These are phyloP conservation scores for Stomatorhinus walkeri DNA, from an alignment of 2,797 vertebrate species.

Conservation along the genomic window DNA sequence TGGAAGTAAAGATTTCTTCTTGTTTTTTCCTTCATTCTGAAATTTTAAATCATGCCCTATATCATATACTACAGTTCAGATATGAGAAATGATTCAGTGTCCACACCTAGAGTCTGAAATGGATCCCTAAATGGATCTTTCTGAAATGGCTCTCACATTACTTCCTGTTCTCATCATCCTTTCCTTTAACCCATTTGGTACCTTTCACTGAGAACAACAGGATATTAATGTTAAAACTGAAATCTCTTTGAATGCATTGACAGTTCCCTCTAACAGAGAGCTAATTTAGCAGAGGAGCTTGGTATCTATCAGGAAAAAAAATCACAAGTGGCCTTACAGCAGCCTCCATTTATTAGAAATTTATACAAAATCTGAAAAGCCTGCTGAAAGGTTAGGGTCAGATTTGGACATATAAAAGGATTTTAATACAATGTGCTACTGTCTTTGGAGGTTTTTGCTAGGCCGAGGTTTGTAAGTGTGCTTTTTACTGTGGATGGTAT, in stretches of 20 bases:
- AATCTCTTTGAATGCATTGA: conserved; percentile 7
- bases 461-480: neutral
- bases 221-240: neutral
- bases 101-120: neutral
- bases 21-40: neutral
- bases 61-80: neutral
- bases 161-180: neutral
- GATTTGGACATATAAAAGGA: conserved; percentile 4
- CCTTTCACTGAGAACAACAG: conserved; percentile 1
- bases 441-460: neutral
- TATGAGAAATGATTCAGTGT: neutral
- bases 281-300: neutral
- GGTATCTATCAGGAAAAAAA: neutral
- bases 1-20: neutral
- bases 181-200: neutral
- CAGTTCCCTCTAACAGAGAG: neutral
- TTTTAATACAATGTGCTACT: neutral
- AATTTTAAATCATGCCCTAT: neutral
- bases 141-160: neutral
- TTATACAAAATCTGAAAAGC: neutral
- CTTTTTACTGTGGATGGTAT: neutral
- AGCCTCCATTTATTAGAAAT: neutral
- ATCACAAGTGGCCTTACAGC: neutral
- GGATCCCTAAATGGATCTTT: neutral
- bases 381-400: neutral